Evolutionary conservation across 2,797 vertebrate genomes (phyloP), one percentile per base, ranked within the genome.

Genomic region (Pseudochirops cupreus): DNA sequence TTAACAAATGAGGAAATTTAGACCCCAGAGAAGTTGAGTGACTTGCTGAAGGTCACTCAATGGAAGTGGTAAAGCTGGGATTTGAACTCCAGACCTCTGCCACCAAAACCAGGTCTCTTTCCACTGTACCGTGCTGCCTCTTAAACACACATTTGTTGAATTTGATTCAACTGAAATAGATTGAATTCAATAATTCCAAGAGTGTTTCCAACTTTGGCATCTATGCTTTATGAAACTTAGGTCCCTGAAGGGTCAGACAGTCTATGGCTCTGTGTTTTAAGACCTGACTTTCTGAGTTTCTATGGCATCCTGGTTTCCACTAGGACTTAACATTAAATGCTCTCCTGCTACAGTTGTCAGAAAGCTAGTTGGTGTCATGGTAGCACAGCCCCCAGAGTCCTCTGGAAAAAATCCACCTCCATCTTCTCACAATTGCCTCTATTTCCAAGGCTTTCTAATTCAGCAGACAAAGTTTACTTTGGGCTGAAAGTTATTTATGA

Each of bases 401-500:
- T 87, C 39, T 87, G 74, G 74, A 87, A 87, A 46, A 87, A 87
- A 87, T 87, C 74, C 39, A 87, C 39, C 39, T 87, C n/a, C 39
- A 11, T 46, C 21, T 87, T 87, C 74, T 46, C 74, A 87, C 74
- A 87, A 87, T 26, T 87, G 74, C 31, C 50, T 91, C 90, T 55
- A 91, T 91, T 55, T 91, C 90, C 90, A 91, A 54, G 50, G 29
- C 28, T 55, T 91, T 91, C 28, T 52, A 91, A 91, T 91, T 52
- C 50, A 91, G 53, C 90, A 52, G 50, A 91, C 50, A 52, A 31
- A 91, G 90, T 91, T 91, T 91, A 91, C 90, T 91, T 91, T 91
- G 90, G 53, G 90, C 13, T n/a, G 52, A 55, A 33, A 91, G 31
- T 91, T 91, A 91, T 55, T 91, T 91, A 55, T 55, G 53, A 91